Evolutionary conservation across 2,113 vertebrate species (phyloP), one percentile per base, ranked within the genome.

Genomic region (Oceanodroma tethys): DNA sequence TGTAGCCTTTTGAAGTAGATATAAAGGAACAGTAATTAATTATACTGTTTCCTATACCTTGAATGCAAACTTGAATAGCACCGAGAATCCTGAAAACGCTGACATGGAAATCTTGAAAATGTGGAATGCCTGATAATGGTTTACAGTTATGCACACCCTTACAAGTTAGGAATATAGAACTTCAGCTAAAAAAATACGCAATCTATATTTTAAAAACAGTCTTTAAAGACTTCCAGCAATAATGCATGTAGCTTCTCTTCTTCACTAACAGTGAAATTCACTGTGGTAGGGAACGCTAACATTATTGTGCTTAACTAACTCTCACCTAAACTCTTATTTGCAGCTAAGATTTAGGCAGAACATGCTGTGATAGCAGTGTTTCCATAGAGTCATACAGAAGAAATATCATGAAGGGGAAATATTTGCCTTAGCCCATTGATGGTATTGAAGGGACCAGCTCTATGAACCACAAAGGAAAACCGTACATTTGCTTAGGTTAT

Each of bases 11-110:
- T 88, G 91, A 91, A 93, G 83, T 67, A 67, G 89, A 85, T 74
- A 53, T 9, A 58, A 90, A 91, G 93, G 93, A 94, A 92, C 74
- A 97, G 90, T 83, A 67, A 88, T 90, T 96, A 95, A 93, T 75
- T 91, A 32, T 23, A 89, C 79, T 86, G 47, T 75, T 92, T 43
- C 50, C 13, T 43, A 50, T 56, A 38, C 19, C 74, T 81, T 90
- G 43, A 76, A 48, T 62, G 40, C 43, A 97, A 96, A 96, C 47
- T 71, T 94, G 59, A 68, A 36, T 34, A 68, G 38, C 56, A 88
- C 50, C 55, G 93, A 73, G 87, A 88, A 92, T 66, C 91, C 38
- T 43, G 45, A 93, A 45, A 76, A 65, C n/a, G 29, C 3, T 76
- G 23, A 45, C 27, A 71, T 22, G 36, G 40, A 56, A 56, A 36